phyloP scores from a whole-genome alignment of 2,888 invertebrate species.

The Drosophila mettleri region DNA sequence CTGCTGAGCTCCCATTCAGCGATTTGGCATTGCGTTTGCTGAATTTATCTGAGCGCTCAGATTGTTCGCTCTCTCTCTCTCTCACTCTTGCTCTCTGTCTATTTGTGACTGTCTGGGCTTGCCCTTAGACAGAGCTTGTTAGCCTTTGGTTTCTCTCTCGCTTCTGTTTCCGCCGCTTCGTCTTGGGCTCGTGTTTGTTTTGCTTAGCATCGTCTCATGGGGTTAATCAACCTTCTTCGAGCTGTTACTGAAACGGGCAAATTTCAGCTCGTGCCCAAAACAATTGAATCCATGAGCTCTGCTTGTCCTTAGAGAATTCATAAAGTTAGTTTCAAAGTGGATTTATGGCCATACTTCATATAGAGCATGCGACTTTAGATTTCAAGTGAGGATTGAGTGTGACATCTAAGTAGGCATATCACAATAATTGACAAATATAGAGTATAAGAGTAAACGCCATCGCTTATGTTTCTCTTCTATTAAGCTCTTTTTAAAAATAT shows the following conservation, averaged over 20 bases:
- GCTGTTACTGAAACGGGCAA: constrained; percentile 25
- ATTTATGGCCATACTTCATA: constrained; percentile 38
- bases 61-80: neutral
- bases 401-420: neutral
- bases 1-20: constrained; percentile 44
- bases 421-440: no score
- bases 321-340: constrained; percentile 38
- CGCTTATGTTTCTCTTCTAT: no score
- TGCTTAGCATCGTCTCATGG: constrained; percentile 52
- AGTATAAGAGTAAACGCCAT: no score
- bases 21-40: constrained; percentile 43
- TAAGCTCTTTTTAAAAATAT: neutral
- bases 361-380: constrained; percentile 21
- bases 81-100: neutral
- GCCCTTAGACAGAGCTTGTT: constrained; percentile 25
- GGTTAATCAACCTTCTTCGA: constrained; percentile 69
- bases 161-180: neutral
- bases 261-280: constrained; percentile 37
- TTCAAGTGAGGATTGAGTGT: neutral
- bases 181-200: constrained; percentile 39
- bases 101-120: constrained; percentile 17
- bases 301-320: constrained; percentile 25
- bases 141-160: constrained; percentile 27
- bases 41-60: constrained; percentile 68
- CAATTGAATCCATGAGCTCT: constrained; percentile 51